phyloP scores from a whole-genome alignment of 2,113 vertebrate species.

The Leucoraja erinaceus region DNA sequence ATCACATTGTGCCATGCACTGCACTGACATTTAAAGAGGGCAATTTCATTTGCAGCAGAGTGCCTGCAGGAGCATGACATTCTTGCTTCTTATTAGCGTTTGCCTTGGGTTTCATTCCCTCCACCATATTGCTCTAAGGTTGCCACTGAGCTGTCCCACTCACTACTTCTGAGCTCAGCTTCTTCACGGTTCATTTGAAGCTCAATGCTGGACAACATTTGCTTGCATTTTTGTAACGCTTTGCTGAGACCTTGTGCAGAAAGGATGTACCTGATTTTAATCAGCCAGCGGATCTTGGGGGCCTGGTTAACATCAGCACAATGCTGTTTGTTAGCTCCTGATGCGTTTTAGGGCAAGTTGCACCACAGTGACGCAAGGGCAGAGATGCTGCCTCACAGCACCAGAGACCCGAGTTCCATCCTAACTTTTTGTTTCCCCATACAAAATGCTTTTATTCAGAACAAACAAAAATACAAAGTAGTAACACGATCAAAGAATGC shows the following conservation, averaged over 20 bases:
- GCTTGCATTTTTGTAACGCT: neutral
- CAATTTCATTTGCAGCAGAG: conserved; percentile 45
- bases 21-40: conserved; percentile 48
- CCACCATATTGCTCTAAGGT: neutral
- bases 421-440: too few species aligned
- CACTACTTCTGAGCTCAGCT: neutral
- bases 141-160: neutral
- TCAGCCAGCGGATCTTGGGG: too few species aligned
- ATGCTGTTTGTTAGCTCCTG: neutral
- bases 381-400: too few species aligned
- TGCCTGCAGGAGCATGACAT: conserved; percentile 42
- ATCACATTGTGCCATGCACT: conserved; percentile 44
- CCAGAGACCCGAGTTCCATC: too few species aligned
- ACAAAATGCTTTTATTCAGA: too few species aligned
- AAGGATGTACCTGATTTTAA: neutral
- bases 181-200: neutral
- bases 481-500: too few species aligned
- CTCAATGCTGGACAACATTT: neutral
- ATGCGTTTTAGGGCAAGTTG: neutral
- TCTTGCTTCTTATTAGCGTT: conserved; percentile 35
- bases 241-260: neutral
- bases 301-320: neutral
- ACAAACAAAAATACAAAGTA: too few species aligned
- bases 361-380: too few species aligned
- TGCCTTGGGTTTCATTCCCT: neutral